These are phyloP conservation scores for Mycetomoellerius zeteki DNA, from an alignment of 1,140 invertebrate genomes.

Conservation along the genomic window DNA sequence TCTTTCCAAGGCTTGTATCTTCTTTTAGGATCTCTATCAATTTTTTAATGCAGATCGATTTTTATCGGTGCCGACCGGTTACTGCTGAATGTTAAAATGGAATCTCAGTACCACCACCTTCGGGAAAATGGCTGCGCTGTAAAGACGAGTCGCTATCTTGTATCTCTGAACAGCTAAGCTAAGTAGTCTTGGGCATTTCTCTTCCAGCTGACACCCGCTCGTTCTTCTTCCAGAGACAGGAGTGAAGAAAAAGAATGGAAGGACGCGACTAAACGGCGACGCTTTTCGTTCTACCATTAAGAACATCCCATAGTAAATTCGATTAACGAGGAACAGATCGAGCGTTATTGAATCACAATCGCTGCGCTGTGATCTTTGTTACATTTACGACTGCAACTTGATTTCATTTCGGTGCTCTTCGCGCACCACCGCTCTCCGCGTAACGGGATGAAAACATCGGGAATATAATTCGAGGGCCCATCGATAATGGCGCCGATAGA, in stretches of 20 bases:
- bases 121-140: constrained; percentile 29
- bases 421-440: neutral
- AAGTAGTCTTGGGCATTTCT: constrained; percentile 43
- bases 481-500: constrained; percentile 65
- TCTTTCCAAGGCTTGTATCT: neutral
- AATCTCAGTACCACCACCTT: neutral
- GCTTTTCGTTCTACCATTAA: constrained; percentile 16
- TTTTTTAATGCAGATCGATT: constrained; percentile 40
- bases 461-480: constrained; percentile 40
- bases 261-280: constrained; percentile 21
- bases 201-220: neutral
- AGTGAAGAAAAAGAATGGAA: constrained; percentile 25
- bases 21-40: constrained; percentile 16
- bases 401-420: constrained; percentile 32
- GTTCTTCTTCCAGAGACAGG: constrained; percentile 33
- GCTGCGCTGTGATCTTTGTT: constrained; percentile 66
- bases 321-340: constrained; percentile 75
- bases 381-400: constrained; percentile 51
- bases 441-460: constrained; percentile 40
- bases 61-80: constrained; percentile 36
- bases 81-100: constrained; percentile 33
- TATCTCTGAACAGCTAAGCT: constrained; percentile 31
- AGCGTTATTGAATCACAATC: constrained; percentile 76
- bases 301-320: constrained; percentile 67
- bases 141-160: constrained; percentile 41